Base-by-base conservation (phyloP, 2,113 vertebrate species). In the Athene cunicularia region DNA sequence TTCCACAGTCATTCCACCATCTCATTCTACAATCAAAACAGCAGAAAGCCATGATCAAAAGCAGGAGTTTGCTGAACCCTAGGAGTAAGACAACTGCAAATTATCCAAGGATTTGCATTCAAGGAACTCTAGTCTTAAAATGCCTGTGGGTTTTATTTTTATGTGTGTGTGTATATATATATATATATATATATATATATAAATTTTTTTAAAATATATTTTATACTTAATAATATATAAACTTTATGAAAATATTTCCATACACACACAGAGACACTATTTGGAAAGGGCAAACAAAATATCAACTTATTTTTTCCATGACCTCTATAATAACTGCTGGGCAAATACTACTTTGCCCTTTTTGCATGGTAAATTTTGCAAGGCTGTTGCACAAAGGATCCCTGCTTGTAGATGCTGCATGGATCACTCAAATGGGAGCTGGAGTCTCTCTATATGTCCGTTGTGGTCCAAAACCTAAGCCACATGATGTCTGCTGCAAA, bases 131-230 rank as follows among this genome's bases (percentile, higher is more conserved):
- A 8, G 63, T 90, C 39, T 84, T 97, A 84, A 95, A 91, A 96
- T 60, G 70, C 39, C 86, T 83, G 45, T 62, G 93, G 83, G 55
- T 49, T 95, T 92, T 92, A 95, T 93, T 86, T 90, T 86, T 82
- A 12, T 47, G 17, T 27, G 11, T 84, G 6, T 62, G 21, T 39
- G 39, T 15, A 76, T 4, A 47, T 7, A 39, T 32, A 27, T 12
- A 58, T 14, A 18, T 7, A n/a, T n/a, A n/a, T n/a, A n/a, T 15
- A 76, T 4, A 47, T 7, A 39, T 32, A 27, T 12, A 58, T 14
- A 18, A n/a, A n/a, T n/a, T n/a, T n/a, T n/a, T n/a, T n/a, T 7
- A 90, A 67, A 86, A 66, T 14, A 30, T 62, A 33, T 12, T 47
- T 70, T 33, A 77, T 52, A 77, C 28, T 55, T 67, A 79, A 37